Percentiles rank a stretch among this genome's conserved stretches.
These are phyloP conservation scores for Heteromormyrus szaboi DNA, from an alignment of 2,797 vertebrate genomes.

Conservation along the genomic window DNA sequence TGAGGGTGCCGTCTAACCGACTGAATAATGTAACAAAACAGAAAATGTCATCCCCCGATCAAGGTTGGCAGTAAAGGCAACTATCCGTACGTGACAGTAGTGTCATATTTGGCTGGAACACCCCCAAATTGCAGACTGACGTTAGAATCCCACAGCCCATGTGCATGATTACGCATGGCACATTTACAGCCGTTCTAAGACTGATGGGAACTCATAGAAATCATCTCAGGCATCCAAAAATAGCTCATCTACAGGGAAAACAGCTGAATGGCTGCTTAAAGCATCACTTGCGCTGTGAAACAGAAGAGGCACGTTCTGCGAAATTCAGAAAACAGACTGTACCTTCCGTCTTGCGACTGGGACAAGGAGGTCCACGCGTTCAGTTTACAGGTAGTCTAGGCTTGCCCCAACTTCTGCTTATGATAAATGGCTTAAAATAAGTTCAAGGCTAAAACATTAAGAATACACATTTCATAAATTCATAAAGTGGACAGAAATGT, in stretches of 20 bases:
- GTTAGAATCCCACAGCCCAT: not conserved
- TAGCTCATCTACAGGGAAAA: slow-evolving; percentile 3
- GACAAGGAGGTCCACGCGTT: not conserved
- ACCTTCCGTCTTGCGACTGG: not conserved
- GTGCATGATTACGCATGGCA: not conserved
- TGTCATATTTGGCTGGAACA: not conserved
- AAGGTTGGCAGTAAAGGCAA: not conserved
- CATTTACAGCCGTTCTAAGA: not conserved
- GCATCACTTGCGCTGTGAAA: not conserved
- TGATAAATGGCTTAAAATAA: not conserved
- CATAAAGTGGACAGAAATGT: not conserved
- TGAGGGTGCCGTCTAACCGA: not conserved
- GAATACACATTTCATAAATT: not conserved
- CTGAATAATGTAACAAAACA: not conserved
- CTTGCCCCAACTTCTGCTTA: not conserved
- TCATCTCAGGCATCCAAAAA: not conserved
- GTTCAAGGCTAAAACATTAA: not conserved
- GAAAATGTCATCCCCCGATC: not conserved
- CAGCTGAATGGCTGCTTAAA: not conserved
- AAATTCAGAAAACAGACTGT: not conserved
- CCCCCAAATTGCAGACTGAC: not conserved
- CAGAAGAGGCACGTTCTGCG: not conserved
- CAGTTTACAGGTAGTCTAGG: not conserved
- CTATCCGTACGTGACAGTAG: not conserved
- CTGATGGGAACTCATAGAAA: not conserved